A percentile compares a stretch with the other conserved stretches of the same genome.
These are phyloP conservation scores for Ametastegia equiseti DNA, from an alignment of 2,888 invertebrate genomes.

Conservation along the genomic window DNA sequence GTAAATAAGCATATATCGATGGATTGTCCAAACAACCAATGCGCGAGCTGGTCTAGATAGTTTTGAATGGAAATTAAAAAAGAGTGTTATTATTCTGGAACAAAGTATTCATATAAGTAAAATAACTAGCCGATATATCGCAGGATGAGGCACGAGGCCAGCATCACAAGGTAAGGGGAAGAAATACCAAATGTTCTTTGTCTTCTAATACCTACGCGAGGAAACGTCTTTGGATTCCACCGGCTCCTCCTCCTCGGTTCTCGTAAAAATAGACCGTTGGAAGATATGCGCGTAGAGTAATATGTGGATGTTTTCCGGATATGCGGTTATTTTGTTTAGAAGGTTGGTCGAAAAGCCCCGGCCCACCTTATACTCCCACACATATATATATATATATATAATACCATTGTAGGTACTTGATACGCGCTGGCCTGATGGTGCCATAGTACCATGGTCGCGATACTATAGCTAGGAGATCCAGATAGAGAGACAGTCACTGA, in stretches of 20 bases:
- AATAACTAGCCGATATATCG: not conserved
- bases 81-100: not conserved
- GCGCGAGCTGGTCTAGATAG: not conserved
- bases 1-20: constrained; percentile 25
- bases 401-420: not conserved
- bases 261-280: constrained; percentile 65
- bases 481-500: not conserved
- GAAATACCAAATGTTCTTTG: constrained; percentile 46
- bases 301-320: constrained; percentile 65
- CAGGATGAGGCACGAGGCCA: not conserved
- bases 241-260: constrained; percentile 8
- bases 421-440: not conserved
- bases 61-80: not conserved
- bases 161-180: not conserved
- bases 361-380: not conserved
- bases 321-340: constrained; percentile 57
- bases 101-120: not conserved
- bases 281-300: constrained; percentile 45
- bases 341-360: not conserved
- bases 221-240: constrained; percentile 32
- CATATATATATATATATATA: no score
- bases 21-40: constrained; percentile 27
- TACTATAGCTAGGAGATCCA: constrained; percentile 17
- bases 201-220: constrained; percentile 41
- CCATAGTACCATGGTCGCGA: not conserved